Conservation (phyloP, 1,140 invertebrate genomes). For the Ceratina calcarata region DNA sequence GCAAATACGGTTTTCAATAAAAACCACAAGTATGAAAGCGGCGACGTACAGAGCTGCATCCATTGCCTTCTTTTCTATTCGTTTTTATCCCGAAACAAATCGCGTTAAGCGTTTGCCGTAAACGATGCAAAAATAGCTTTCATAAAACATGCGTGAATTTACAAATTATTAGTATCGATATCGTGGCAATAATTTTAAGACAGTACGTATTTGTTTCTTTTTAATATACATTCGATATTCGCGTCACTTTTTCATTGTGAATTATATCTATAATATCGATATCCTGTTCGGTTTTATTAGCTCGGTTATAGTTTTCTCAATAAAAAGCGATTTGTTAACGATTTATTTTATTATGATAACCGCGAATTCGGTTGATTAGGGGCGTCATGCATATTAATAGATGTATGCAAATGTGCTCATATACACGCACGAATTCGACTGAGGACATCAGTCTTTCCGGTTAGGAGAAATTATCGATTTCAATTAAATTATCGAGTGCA, state of each 20-base stretch:
- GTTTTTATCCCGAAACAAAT: conserved; percentile 2
- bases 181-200: too few species aligned
- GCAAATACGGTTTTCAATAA: conserved; percentile 36
- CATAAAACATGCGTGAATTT: background rate
- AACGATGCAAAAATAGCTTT: background rate
- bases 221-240: too few species aligned
- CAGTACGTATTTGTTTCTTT: too few species aligned
- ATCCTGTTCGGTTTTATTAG: background rate
- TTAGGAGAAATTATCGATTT: conserved; percentile 11
- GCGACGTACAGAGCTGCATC: conserved; percentile 6
- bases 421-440: background rate
- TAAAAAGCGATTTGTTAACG: background rate
- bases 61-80: background rate
- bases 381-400: conserved; percentile 3
- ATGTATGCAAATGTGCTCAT: background rate
- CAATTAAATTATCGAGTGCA: conserved; percentile 15
- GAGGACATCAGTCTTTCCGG: background rate
- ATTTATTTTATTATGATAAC: background rate
- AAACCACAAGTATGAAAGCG: conserved; percentile 25
- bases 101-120: background rate
- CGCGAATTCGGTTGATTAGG: conserved; percentile 1
- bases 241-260: too few species aligned
- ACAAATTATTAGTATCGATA: too few species aligned
- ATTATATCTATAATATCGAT: too few species aligned
- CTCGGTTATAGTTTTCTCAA: background rate